Evolutionary conservation across 2,797 vertebrate species (phyloP), one percentile per base, ranked within the genome.

Genomic region (Steatocranus sp.): DNA sequence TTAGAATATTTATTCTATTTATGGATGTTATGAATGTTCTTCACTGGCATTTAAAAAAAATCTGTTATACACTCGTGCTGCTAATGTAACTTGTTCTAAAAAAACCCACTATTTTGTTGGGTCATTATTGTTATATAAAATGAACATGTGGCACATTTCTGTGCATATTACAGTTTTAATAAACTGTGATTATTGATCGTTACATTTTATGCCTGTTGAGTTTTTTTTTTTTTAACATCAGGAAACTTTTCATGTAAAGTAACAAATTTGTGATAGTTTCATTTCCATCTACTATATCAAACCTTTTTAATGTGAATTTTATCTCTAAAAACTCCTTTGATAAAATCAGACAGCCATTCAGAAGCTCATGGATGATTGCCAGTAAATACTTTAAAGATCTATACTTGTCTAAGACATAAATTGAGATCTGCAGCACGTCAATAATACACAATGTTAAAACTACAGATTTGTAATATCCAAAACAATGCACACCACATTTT

Each of bases 121-220:
- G 12, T 50, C 3, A 2, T 76, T n/a, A 34, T 63, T 27, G 70
- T 78, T 83, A 50, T 23, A 49, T 63, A 7, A 61, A 77, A 77
- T 23, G 3, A 61, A 75, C 18, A 18, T 73, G 17, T 30, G 53
- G 6, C 15, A n/a, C 75, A 66, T 74, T 41, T 23, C 41, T 68
- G 6, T 17, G 49, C 34, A 70, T 75, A 50, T 75, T 80, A 17
- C 5, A n/a, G 38, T 82, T 83, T 76, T 8, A 89, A 89, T 92
- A 88, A 91, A 91, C 10, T 10, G 7, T 77, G 38, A 23, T 76
- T 27, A 34, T 8, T 78, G 2, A 54, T 61, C 25, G 8, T 76
- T 75, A 17, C 7, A 49, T 73, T 46, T 77, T 43, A 25, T 51
- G 30, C 34, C n/a, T 49, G 8, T 30, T 7, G 23, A 27, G 23